Conservation (phyloP, 2,797 vertebrate genomes). For the Tapirus indicus region DNA sequence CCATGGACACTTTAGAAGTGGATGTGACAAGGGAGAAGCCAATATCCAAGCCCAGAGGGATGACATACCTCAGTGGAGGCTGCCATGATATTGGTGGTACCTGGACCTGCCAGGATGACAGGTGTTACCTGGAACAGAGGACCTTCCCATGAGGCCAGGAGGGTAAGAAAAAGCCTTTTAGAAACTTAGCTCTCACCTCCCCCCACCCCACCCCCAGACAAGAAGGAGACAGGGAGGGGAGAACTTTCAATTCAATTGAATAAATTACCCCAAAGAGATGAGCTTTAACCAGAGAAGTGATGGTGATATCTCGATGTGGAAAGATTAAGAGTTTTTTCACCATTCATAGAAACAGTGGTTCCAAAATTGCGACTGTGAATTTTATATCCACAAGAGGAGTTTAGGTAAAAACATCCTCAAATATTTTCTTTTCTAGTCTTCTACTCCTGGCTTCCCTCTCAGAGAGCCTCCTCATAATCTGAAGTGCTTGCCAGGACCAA, state of each 20-base stretch:
- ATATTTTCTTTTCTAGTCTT: conserved; percentile 39
- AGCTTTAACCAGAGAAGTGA: not conserved
- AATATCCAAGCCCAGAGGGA: not conserved
- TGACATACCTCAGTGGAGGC: not conserved
- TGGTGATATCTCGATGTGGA: not conserved
- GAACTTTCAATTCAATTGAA: not conserved
- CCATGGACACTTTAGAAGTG: not conserved
- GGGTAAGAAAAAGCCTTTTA: not conserved
- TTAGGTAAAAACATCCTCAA: not conserved
- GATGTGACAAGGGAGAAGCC: not conserved
- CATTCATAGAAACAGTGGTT: not conserved
- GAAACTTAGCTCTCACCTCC: not conserved
- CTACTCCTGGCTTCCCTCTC: conserved; percentile 13
- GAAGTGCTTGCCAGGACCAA: not conserved
- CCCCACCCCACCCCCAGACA: not conserved
- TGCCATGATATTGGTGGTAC: too few species aligned
- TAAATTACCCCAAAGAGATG: not conserved
- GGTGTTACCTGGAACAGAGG: not conserved
- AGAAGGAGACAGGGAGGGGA: not conserved
- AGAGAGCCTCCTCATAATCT: conserved; percentile 8
- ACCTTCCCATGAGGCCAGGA: not conserved
- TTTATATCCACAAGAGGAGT: conserved; percentile 28
- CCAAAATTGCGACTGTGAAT: conserved; percentile 30
- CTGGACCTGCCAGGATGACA: not conserved
- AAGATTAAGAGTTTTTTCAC: not conserved